A percentile compares a stretch with the other conserved stretches of the same genome.
Conservation (phyloP, 2,888 invertebrate genomes). For the Miltochrista miniata region DNA sequence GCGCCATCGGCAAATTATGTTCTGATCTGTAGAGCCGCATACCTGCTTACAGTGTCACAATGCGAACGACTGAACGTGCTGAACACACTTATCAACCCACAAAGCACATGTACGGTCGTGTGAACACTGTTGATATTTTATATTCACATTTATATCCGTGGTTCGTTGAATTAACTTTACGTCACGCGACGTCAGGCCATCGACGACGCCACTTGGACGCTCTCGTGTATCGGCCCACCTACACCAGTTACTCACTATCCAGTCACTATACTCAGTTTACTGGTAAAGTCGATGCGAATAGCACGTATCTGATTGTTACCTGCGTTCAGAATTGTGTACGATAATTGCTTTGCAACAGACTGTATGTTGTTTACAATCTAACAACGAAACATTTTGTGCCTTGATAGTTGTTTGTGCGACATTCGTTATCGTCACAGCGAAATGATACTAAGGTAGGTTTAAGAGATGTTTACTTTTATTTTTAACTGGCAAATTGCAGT, state of each 20-base stretch:
- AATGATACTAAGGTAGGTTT: constrained; percentile 38
- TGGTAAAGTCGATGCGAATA: constrained; percentile 57
- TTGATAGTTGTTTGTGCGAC: constrained; percentile 38
- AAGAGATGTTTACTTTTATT: constrained; percentile 7
- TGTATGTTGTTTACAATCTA: constrained; percentile 42
- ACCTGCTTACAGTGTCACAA: constrained; percentile 4
- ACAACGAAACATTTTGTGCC: constrained; percentile 37
- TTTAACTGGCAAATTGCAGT: background rate
- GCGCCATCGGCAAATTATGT: constrained; percentile 49
- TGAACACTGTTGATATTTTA: constrained; percentile 35
- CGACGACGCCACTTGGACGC: constrained; percentile 27
- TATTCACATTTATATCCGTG: constrained; percentile 35
- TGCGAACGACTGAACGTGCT: constrained; percentile 5
- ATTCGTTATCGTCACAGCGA: constrained; percentile 9
- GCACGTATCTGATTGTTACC: constrained; percentile 55
- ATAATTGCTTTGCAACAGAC: constrained; percentile 31
- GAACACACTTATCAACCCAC: constrained; percentile 20
- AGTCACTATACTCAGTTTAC: constrained; percentile 47
- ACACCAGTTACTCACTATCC: constrained; percentile 22
- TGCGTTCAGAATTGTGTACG: constrained; percentile 46
- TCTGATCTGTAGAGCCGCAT: background rate
- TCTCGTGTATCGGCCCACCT: constrained; percentile 45
- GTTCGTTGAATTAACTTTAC: constrained; percentile 38
- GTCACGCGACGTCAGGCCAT: constrained; percentile 60
- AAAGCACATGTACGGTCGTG: constrained; percentile 40